Percentiles rank a stretch among this genome's conserved stretches.
phyloP scores from a whole-genome alignment of 2,797 vertebrate genomes.

The Octomys mimax region DNA sequence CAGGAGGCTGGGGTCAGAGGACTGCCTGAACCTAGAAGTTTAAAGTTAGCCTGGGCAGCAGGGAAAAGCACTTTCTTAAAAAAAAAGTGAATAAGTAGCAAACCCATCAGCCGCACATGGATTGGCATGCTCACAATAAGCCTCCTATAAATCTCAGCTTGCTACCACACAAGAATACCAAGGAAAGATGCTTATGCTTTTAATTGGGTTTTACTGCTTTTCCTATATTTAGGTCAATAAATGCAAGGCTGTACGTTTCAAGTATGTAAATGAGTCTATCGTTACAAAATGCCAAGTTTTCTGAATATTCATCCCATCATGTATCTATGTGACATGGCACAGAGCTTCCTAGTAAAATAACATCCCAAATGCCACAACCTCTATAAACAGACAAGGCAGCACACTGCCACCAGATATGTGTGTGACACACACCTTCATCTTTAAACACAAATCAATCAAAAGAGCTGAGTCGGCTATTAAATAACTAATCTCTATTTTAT shows the following conservation, averaged over 20 bases:
- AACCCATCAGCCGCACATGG: background rate
- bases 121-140: background rate
- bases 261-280: background rate
- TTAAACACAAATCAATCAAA: background rate
- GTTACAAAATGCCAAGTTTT: background rate
- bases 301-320: background rate
- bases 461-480: background rate
- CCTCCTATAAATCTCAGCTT: background rate
- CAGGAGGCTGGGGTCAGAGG: background rate
- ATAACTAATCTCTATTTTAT: conserved; percentile 9
- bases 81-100: background rate
- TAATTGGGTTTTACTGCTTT: background rate
- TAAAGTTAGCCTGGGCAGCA: background rate
- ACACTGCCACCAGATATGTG: background rate
- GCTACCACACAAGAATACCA: background rate
- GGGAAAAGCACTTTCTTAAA: background rate
- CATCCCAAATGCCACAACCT: background rate
- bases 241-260: background rate
- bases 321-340: background rate
- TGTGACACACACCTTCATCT: background rate
- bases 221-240: background rate
- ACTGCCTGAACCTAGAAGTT: background rate
- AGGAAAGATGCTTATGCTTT: background rate
- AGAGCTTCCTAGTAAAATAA: background rate
- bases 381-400: background rate